Evolutionary conservation across 1,140 invertebrate genomes (phyloP).

Genomic region (Bursaphelenchus mucronatus): DNA sequence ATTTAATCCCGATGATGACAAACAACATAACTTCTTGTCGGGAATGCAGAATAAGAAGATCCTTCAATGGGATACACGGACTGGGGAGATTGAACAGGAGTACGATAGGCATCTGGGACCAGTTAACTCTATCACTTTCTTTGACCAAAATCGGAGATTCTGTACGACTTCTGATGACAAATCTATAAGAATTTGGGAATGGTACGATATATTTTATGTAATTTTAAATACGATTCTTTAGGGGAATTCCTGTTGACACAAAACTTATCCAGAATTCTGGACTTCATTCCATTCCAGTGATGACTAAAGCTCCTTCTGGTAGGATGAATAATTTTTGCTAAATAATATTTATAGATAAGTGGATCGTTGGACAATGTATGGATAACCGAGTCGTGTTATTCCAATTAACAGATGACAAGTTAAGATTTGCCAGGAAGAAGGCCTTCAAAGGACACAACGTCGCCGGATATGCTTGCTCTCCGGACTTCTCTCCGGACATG

Average conservation of each 20-base stretch:
- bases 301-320: slow-evolving; percentile 86
- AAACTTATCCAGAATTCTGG: slow-evolving; percentile 99
- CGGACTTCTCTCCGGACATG: slow-evolving; percentile 99
- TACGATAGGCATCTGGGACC: slow-evolving; percentile 97
- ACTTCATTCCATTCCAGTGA: slow-evolving; percentile 98
- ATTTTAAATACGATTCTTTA: slow-evolving; percentile 61
- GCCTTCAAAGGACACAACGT: slow-evolving; percentile 96
- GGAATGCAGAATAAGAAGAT: slow-evolving; percentile 99
- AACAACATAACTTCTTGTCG: slow-evolving; percentile 93
- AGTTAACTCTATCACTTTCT: slow-evolving; percentile 97
- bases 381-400: slow-evolving; percentile 99
- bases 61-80: slow-evolving; percentile 84
- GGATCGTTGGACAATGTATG: slow-evolving; percentile 97
- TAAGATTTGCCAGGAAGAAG: slow-evolving; percentile 90
- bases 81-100: slow-evolving; percentile 85
- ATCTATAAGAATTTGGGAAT: slow-evolving; percentile 97
- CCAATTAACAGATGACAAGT: slow-evolving; percentile 76
- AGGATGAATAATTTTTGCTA: slow-evolving; percentile 21
- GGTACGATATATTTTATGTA: slow-evolving; percentile 68
- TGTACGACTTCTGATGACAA: slow-evolving; percentile 99
- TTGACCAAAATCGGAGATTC: slow-evolving; percentile 94
- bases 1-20: slow-evolving; percentile 93
- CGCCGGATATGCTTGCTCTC: slow-evolving; percentile 91
- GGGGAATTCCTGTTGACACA: slow-evolving; percentile 98
- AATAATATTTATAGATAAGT: slow-evolving; percentile 69